A percentile compares a stretch with the other conserved stretches of the same genome.
phyloP scores from a whole-genome alignment of 2,797 vertebrate genomes.

The Diplodus sargus region DNA sequence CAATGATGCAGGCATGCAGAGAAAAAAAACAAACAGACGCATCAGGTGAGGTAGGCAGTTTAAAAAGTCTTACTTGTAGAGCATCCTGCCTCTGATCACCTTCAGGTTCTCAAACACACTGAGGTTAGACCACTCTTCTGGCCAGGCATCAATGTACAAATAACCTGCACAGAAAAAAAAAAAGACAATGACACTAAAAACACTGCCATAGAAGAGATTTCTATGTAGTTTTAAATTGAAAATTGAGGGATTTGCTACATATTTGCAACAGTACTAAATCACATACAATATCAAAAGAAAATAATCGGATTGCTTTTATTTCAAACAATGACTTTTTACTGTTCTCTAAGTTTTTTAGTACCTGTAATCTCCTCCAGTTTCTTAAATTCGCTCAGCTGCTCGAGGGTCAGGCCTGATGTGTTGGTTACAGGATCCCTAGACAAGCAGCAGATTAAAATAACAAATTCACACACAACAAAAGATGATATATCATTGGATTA shows the following conservation, averaged over 20 bases:
- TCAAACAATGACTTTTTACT: not conserved
- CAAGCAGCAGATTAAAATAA: not conserved
- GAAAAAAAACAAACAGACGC: not conserved
- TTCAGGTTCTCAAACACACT: slow-evolving; percentile 93
- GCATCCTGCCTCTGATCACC: slow-evolving; percentile 91
- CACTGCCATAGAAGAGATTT: not conserved
- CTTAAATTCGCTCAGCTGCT: slow-evolving; percentile 88
- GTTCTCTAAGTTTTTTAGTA: slow-evolving; percentile 55
- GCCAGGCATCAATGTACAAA: slow-evolving; percentile 94
- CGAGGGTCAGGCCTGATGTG: slow-evolving; percentile 82
- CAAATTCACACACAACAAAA: slow-evolving; percentile 1
- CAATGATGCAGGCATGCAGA: not conserved
- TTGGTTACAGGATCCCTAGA: slow-evolving; percentile 84
- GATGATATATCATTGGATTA: not conserved
- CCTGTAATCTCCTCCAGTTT: slow-evolving; percentile 96
- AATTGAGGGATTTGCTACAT: not conserved
- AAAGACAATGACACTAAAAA: slow-evolving; percentile 13
- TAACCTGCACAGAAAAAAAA: slow-evolving; percentile 84
- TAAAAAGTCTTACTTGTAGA: slow-evolving; percentile 89
- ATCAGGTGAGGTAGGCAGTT: not conserved
- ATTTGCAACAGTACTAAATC: not conserved
- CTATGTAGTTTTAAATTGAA: not conserved
- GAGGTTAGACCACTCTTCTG: slow-evolving; percentile 84
- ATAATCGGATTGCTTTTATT: not conserved
- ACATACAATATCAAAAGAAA: not conserved